Percentiles rank a stretch among this genome's conserved stretches.
These are phyloP conservation scores for Phylloscopus trochiloides DNA, from an alignment of 2,113 vertebrate species.

Conservation along the genomic window DNA sequence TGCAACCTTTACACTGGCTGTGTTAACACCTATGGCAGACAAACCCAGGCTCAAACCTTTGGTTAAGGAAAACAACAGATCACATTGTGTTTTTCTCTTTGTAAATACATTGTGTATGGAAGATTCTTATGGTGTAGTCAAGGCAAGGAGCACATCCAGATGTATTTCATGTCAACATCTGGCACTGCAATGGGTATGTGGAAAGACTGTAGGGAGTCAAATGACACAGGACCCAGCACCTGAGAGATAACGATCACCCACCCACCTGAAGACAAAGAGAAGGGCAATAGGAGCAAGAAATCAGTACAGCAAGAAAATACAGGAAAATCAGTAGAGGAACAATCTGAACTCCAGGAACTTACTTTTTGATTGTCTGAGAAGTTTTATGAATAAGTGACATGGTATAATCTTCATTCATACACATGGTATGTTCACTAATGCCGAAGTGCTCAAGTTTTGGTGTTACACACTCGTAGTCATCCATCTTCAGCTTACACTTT, in stretches of 20 bases:
- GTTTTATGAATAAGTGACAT: constrained; percentile 80
- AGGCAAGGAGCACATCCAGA: neutral
- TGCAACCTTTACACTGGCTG: neutral
- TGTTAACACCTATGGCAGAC: neutral
- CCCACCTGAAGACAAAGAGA: neutral
- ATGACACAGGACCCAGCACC: neutral
- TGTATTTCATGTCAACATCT: neutral
- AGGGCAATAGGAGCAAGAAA: neutral
- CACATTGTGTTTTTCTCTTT: neutral
- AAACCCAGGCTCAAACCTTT: neutral
- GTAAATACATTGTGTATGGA: neutral
- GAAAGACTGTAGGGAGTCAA: neutral
- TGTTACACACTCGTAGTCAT: constrained; percentile 76
- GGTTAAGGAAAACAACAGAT: neutral
- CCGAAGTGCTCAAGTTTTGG: constrained; percentile 85
- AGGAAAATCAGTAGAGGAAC: neutral
- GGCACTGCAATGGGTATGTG: accelerated
- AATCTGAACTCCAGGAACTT: neutral
- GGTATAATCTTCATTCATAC: constrained; percentile 89
- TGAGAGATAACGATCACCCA: neutral
- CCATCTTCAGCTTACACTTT: constrained; percentile 79
- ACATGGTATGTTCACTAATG: constrained; percentile 82
- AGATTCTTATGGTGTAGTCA: neutral
- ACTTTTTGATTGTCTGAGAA: constrained; percentile 57
- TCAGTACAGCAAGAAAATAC: neutral